phyloP scores from a whole-genome alignment of 1,140 invertebrate species.

The Drosophila sp. region DNA sequence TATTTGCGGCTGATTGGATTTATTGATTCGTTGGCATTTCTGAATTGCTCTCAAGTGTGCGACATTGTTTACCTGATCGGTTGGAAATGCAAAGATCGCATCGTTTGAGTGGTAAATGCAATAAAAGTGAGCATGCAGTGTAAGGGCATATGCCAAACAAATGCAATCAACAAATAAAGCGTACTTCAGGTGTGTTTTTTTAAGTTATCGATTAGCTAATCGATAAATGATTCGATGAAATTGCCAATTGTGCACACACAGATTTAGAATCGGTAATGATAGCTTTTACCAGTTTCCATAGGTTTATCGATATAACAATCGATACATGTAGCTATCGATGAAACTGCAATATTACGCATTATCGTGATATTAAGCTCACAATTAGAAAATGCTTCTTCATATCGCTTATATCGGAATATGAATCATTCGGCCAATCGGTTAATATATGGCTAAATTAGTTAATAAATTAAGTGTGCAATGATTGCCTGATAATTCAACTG shows the following conservation, averaged over 20 bases:
- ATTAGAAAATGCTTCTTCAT: not conserved
- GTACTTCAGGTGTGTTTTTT: not conserved
- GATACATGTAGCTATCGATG: not conserved
- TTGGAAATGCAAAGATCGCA: slow-evolving; percentile 37
- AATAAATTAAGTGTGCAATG: not conserved
- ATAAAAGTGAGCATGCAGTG: slow-evolving; percentile 5
- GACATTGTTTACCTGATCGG: slow-evolving; percentile 36
- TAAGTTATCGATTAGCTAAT: not conserved
- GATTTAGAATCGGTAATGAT: not conserved
- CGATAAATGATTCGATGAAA: not conserved
- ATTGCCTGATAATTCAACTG: slow-evolving; percentile 10
- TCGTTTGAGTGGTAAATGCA: slow-evolving; percentile 5
- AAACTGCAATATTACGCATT: no score
- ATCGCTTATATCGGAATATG: not conserved
- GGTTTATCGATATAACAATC: not conserved
- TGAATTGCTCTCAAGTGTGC: slow-evolving; percentile 62
- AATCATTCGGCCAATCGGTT: not conserved
- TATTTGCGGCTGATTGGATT: slow-evolving; percentile 58
- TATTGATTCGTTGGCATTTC: slow-evolving; percentile 61
- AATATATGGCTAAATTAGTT: not conserved
- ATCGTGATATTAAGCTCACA: not conserved
- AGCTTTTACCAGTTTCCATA: slow-evolving; percentile 12
- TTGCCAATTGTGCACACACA: not conserved
- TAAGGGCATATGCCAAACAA: slow-evolving; percentile 15
- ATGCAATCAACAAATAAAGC: not conserved